Evolutionary conservation across 2,113 vertebrate species (phyloP).

Genomic region (Serilophus lunatus): DNA sequence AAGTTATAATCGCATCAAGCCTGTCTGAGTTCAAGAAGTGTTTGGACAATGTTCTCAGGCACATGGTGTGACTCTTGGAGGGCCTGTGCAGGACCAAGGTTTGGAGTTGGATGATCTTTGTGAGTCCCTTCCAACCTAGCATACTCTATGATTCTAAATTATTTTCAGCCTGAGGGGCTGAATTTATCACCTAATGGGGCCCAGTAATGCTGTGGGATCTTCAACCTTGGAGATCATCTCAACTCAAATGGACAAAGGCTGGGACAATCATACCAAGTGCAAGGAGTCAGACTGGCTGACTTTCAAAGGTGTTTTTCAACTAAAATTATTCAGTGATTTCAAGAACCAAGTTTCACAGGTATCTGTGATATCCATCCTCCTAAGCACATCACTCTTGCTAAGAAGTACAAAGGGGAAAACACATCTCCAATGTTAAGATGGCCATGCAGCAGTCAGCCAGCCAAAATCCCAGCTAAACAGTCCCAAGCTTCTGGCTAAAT

Average conservation of each 20-base stretch:
- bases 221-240: background rate
- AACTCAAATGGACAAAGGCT: background rate
- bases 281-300: background rate
- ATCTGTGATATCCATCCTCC: background rate
- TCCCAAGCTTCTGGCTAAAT: background rate
- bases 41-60: background rate
- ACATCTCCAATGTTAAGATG: background rate
- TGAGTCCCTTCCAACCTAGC: background rate
- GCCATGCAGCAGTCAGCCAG: background rate
- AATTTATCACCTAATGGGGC: background rate
- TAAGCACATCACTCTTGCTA: background rate
- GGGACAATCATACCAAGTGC: background rate
- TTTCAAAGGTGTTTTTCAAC: background rate
- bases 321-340: background rate
- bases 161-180: background rate
- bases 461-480: background rate
- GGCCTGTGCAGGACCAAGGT: background rate
- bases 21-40: background rate
- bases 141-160: background rate
- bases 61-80: background rate
- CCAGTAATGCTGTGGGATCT: background rate
- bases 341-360: background rate
- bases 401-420: background rate
- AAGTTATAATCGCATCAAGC: background rate
- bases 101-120: background rate